A percentile compares a stretch with the other conserved stretches of the same genome.
Evolutionary conservation across 1,140 invertebrate species (phyloP).

Genomic region (Macrocentrus cingulum): DNA sequence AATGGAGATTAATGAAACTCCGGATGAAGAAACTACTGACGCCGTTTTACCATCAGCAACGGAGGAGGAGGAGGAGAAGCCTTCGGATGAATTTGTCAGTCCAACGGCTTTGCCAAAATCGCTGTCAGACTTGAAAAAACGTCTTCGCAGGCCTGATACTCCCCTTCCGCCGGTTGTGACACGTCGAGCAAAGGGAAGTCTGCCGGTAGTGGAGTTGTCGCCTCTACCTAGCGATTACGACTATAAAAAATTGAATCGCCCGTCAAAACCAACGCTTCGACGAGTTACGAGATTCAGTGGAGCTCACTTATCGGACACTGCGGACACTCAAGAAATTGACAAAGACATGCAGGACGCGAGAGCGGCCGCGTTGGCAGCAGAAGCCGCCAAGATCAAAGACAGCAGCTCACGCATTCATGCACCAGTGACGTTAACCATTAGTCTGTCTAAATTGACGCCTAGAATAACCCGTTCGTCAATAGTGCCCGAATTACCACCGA

Average conservation of each 20-base stretch:
- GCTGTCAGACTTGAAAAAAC: not conserved
- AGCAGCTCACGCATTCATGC: not conserved
- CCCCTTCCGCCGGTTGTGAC: constrained; percentile 24
- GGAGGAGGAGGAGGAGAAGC: not conserved
- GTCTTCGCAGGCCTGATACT: constrained; percentile 21
- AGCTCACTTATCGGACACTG: not conserved
- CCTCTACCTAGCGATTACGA: constrained; percentile 4
- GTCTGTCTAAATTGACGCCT: constrained; percentile 17
- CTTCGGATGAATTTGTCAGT: not conserved
- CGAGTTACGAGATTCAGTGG: constrained; percentile 13
- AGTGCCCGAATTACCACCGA: not conserved
- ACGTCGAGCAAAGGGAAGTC: constrained; percentile 19
- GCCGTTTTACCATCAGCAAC: not conserved
- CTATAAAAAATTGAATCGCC: not conserved
- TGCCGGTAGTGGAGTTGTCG: not conserved
- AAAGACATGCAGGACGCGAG: not conserved
- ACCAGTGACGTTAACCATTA: not conserved
- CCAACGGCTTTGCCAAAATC: not conserved
- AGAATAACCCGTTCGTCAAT: constrained; percentile 2
- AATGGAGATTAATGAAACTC: too few relatives aligned
- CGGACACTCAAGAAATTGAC: not conserved
- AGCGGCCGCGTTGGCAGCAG: not conserved
- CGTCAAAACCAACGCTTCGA: not conserved
- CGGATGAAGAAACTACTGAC: too few relatives aligned
- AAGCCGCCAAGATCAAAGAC: not conserved